Base-by-base conservation (phyloP, 1,140 invertebrate genomes). In the Pogonognathellus flavescens region DNA sequence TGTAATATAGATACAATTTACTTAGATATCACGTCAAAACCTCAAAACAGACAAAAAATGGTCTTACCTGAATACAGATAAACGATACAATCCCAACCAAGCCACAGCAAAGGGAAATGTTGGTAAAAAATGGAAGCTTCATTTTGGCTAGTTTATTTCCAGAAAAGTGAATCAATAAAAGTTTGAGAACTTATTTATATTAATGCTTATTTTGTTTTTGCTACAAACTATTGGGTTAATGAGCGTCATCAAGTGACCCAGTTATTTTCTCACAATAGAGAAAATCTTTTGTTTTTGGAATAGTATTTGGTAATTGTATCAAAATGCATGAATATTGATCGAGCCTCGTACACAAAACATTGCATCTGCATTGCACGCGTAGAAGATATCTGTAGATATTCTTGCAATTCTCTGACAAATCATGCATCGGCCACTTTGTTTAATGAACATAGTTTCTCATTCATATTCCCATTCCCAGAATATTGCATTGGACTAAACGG, bases 361-460 rank as follows among this genome's bases (percentile, higher is more conserved):
- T 7, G 53, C 53, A 55, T 55, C 31, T 41, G 31, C 31, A 55
- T 55, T 55, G 53, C 9, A 14, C 53, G 11, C 16, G 3, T 55
- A 55, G 2, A 14, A 55, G 11, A 55, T 2, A 55, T n/a, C 53
- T 11, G n/a, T n/a, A n/a, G n/a, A n/a, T 14, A 55, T 55, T 55
- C 55, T 0, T 41, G 18, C 16, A 14, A 60, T 22, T 18, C n/a
- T n/a, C 8, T 18, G 18, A 60, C 18, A 60, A 60, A 60, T 16
- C 18, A 18, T 18, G 59, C 1, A n/a, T n/a, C 20, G n/a, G 22
- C 9, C 22, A 60, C 18, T 20, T 18, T 20, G 25, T 25, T 18
- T 62, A 18, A 62, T 62, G 60, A 18, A 62, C 60, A 62, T 62
- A 22, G 11, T 20, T n/a, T n/a, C n/a, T n/a, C n/a, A n/a, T n/a